Evolutionary conservation across 2,113 vertebrate genomes (phyloP).

Genomic region (Rhabdornis inornatus): DNA sequence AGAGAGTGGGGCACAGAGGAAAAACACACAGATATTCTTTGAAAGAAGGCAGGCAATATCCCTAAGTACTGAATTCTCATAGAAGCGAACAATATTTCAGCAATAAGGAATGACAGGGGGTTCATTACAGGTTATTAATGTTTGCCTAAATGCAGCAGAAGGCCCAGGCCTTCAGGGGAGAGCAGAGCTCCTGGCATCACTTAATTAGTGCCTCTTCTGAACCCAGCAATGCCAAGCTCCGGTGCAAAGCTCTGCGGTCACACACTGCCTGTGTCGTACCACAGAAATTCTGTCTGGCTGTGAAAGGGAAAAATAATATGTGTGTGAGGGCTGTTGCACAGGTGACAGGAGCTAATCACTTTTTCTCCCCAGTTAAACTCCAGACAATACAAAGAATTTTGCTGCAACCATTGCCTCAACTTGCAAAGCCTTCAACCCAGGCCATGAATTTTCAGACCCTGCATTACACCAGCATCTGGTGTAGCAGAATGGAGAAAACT

Average conservation of each 20-base stretch:
- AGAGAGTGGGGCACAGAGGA: neutral
- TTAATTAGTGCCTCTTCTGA: neutral
- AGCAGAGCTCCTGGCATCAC: neutral
- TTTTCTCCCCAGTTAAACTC: neutral
- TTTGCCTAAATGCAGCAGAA: conserved; percentile 22
- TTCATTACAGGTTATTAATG: conserved; percentile 17
- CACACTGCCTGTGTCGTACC: neutral
- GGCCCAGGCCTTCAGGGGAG: neutral
- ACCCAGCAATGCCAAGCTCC: neutral
- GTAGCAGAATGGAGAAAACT: neutral
- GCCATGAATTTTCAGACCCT: neutral
- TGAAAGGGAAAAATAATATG: neutral
- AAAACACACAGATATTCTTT: neutral
- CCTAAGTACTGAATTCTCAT: neutral
- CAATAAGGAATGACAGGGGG: neutral
- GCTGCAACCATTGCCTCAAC: neutral
- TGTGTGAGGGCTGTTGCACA: neutral
- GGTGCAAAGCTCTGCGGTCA: neutral
- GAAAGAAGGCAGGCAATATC: neutral
- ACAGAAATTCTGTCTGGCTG: neutral
- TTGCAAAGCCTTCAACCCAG: neutral
- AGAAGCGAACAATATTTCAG: neutral
- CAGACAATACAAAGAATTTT: neutral
- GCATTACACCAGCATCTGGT: neutral
- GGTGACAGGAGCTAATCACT: neutral